Evolutionary conservation across 2,113 vertebrate genomes (phyloP).

Genomic region (Mastomys coucha): DNA sequence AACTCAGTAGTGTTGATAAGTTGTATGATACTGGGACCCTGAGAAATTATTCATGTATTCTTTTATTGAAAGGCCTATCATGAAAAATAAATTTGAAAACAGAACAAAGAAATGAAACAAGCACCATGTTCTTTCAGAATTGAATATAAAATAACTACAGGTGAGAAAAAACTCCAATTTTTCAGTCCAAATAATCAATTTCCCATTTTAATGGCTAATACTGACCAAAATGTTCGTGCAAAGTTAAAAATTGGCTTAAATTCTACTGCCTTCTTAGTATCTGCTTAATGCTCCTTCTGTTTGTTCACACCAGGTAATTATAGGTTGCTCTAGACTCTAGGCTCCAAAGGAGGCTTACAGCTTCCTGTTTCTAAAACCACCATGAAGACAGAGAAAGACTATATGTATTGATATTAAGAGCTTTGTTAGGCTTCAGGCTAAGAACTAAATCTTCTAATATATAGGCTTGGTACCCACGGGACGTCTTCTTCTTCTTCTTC

Average conservation of each 20-base stretch:
- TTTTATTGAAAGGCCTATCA: conserved; percentile 7
- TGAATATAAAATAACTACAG: conserved; percentile 33
- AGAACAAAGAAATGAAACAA: conserved; percentile 49
- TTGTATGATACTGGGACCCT: not conserved
- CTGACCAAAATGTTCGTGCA: not conserved
- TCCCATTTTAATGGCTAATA: not conserved
- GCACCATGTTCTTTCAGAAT: conserved; percentile 12
- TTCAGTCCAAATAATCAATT: conserved; percentile 9
- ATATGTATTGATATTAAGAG: not conserved
- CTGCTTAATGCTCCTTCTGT: not conserved
- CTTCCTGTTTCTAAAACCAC: not conserved
- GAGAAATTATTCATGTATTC: conserved; percentile 25
- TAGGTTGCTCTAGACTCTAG: not conserved
- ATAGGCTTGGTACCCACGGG: not conserved
- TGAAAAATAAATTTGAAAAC: conserved; percentile 23
- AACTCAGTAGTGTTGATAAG: not conserved
- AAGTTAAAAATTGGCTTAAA: conserved; percentile 29
- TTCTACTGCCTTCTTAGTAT: not conserved
- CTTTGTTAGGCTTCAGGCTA: not conserved
- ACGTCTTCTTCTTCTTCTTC: no score
- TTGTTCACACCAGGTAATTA: not conserved
- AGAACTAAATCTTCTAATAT: not conserved
- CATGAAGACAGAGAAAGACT: conserved; percentile 17
- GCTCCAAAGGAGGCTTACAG: conserved; percentile 14
- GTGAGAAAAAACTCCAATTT: not conserved